Conservation (phyloP, 2,888 invertebrate genomes). For the Lysandra bellargus region DNA sequence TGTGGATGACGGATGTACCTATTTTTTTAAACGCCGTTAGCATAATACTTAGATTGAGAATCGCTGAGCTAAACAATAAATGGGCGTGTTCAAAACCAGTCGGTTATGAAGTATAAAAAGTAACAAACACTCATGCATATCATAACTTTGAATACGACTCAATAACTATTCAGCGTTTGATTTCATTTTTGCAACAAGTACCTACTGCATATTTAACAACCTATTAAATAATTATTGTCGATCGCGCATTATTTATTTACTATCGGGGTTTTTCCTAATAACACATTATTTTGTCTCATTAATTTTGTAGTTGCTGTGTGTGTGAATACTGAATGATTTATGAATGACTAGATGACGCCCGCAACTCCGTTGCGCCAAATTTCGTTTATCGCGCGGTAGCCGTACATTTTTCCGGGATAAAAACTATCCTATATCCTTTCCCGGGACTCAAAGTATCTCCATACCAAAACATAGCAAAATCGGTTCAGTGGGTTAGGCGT, state of each 20-base stretch:
- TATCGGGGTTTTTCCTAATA: constrained; percentile 7
- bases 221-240: background rate
- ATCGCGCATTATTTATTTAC: background rate
- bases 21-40: too few relatives aligned
- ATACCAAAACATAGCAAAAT: too few relatives aligned
- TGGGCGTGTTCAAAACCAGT: background rate
- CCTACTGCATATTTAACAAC: background rate
- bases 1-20: too few relatives aligned
- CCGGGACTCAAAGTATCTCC: too few relatives aligned
- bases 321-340: background rate
- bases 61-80: background rate
- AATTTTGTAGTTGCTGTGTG: background rate
- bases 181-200: background rate
- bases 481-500: too few relatives aligned
- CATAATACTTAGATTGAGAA: background rate
- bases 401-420: too few relatives aligned
- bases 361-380: too few relatives aligned
- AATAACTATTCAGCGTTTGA: constrained; percentile 7
- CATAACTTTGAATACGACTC: constrained; percentile 10
- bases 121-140: constrained; percentile 13
- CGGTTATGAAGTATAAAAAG: background rate
- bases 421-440: too few relatives aligned
- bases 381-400: too few relatives aligned
- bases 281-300: background rate
- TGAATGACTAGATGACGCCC: too few relatives aligned